phyloP scores from a whole-genome alignment of 2,113 vertebrate species.

The Pavo muticus region DNA sequence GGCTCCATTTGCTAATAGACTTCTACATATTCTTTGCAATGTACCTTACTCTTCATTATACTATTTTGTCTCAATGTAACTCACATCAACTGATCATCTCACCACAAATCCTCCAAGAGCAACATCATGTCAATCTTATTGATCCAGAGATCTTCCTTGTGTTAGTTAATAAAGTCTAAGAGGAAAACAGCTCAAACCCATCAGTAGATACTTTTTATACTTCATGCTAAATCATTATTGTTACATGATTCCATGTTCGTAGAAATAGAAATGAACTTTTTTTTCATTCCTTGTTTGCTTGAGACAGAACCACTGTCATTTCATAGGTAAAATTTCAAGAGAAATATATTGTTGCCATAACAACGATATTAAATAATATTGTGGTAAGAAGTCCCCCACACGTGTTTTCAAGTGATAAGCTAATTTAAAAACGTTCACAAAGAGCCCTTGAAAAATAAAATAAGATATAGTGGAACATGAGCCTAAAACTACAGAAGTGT shows the following conservation, averaged over 20 bases:
- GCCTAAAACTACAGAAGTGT: slow-evolving; percentile 42
- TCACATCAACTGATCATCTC: neutral
- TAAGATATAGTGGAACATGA: slow-evolving; percentile 38
- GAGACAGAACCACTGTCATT: neutral
- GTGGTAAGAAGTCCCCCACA: slow-evolving; percentile 31
- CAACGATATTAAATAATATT: slow-evolving; percentile 67
- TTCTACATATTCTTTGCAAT: neutral
- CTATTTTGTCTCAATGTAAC: neutral
- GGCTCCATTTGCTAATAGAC: neutral
- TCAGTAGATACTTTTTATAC: neutral
- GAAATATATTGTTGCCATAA: slow-evolving; percentile 49
- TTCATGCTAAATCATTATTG: neutral
- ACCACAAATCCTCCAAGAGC: neutral
- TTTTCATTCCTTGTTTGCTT: slow-evolving; percentile 3
- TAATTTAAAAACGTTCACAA: slow-evolving; percentile 62
- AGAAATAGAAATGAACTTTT: neutral
- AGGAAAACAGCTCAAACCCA: neutral
- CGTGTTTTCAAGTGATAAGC: slow-evolving; percentile 73
- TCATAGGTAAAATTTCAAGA: slow-evolving; percentile 49
- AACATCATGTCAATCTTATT: neutral
- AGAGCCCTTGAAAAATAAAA: slow-evolving; percentile 48
- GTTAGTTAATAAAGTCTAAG: neutral
- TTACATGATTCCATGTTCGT: too few species aligned
- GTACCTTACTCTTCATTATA: neutral
- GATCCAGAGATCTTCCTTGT: neutral